Percentiles rank a stretch among this genome's conserved stretches.
Evolutionary conservation across 2,888 invertebrate genomes (phyloP).

Genomic region (Gnatocerus cornutus): DNA sequence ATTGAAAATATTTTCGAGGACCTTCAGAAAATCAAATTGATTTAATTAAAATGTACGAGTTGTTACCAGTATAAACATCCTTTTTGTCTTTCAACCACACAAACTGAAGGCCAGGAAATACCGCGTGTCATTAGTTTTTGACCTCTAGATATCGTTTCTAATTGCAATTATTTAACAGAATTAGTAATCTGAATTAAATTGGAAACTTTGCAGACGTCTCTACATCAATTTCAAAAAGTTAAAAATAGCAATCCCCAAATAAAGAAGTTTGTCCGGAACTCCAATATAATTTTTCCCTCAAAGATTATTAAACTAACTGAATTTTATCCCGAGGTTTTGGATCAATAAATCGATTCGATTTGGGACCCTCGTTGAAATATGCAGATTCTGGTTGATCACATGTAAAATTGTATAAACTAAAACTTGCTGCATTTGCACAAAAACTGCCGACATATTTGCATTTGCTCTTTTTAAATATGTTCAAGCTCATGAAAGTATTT

Average conservation of each 20-base stretch:
- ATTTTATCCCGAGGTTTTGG: too few relatives aligned
- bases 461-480: background rate
- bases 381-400: background rate
- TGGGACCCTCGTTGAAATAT: background rate
- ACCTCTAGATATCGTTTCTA: too few relatives aligned
- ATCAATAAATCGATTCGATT: background rate
- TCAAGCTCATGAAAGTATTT: too few relatives aligned
- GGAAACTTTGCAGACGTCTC: background rate
- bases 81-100: too few relatives aligned
- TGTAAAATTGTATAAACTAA: background rate
- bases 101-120: too few relatives aligned
- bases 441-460: background rate
- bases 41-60: too few relatives aligned
- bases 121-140: too few relatives aligned
- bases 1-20: too few relatives aligned
- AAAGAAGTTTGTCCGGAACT: background rate
- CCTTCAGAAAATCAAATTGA: too few relatives aligned
- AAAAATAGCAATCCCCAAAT: background rate
- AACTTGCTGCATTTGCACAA: background rate
- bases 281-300: background rate
- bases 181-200: constrained; percentile 1
- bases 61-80: too few relatives aligned
- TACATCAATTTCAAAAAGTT: background rate
- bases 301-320: too few relatives aligned
- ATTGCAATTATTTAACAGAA: background rate